Evolutionary conservation across 2,113 vertebrate species (phyloP).

Genomic region (Nestor notabilis): DNA sequence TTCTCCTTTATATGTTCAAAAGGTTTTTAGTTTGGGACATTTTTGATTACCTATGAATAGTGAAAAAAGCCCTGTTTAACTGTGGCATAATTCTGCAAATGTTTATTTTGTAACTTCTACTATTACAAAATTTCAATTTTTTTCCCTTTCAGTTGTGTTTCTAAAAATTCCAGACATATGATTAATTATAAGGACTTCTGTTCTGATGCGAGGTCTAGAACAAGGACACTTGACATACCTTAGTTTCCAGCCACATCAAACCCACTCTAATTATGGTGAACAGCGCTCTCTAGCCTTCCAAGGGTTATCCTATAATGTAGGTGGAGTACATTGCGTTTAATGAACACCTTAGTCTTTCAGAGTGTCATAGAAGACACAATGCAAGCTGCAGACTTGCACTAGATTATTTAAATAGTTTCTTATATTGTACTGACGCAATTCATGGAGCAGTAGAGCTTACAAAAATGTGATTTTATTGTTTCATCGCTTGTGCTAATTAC

Average conservation of each 20-base stretch:
- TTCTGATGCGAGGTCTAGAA: not conserved
- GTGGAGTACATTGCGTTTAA: not conserved
- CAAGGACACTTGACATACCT: not conserved
- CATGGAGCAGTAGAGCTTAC: not conserved
- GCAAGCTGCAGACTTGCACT: not conserved
- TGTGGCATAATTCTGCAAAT: not conserved
- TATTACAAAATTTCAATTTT: not conserved
- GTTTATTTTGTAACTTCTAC: slow-evolving; percentile 1
- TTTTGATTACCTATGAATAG: not conserved
- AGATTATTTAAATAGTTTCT: not conserved
- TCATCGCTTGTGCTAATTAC: not conserved
- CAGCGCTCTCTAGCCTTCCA: not conserved
- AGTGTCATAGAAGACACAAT: not conserved
- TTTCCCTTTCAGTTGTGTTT: slow-evolving; percentile 10
- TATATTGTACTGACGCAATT: not conserved
- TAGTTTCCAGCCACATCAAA: not conserved
- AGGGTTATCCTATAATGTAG: not conserved
- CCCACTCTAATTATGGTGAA: slow-evolving; percentile 2
- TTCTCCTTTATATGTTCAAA: not conserved
- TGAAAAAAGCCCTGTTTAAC: not conserved
- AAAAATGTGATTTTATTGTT: not conserved
- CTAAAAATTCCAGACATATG: not conserved
- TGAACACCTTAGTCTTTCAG: not conserved
- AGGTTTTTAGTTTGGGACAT: not conserved
- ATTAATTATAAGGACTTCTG: slow-evolving; percentile 4